Base-by-base conservation (phyloP, 37 sponge, comb jelly and placozoan genomes). In the Ianthella basta region DNA sequence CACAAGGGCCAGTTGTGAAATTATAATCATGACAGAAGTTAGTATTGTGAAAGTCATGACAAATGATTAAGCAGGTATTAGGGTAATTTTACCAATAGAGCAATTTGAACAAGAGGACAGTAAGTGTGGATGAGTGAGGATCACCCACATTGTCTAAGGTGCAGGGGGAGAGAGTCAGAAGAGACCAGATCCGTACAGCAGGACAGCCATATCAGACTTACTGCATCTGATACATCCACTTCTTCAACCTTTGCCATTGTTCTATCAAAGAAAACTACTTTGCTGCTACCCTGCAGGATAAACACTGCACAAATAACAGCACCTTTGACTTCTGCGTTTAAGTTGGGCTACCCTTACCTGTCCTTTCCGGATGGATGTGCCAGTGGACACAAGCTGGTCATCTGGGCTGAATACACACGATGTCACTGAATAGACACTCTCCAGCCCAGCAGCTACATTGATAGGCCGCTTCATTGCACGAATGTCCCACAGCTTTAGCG, bases 361-460 rank as follows among this genome's bases (percentile, higher is more conserved):
- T 60, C 84, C 89, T 66, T 86, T 86, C 41, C 50, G 77, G 24
- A 84, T 94, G 19, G 96, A 95, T 5, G 90, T 91, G 16, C 96
- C 95, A 25, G 95, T 94, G 57, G 91, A 79, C 3, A 97, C 80
- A 15, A 87, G 65, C 72, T 91, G 81, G 64, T 95, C 96, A 85
- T 98, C 94, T n/a, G 98, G 98, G 64, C 96, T 98, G 53, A 97
- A 97, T 29, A 80, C 85, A 83, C 97, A 97, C 61, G 87, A 86
- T 41, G 94, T 97, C 95, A 88, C 87, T 5, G 91, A 32, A 79
- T 81, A 97, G 38, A 88, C 38, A 72, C 88, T 97, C 1, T 82
- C 79, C 55, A 95, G 83, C 8, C 67, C 84, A 74, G 57, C 84
- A 55, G 85, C 92, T 12, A 88, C 87, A 84, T 73, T 66, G 41